Evolutionary conservation across 1,140 invertebrate species (phyloP), one percentile per base, ranked within the genome.

Genomic region (Diorhabda elongata): DNA sequence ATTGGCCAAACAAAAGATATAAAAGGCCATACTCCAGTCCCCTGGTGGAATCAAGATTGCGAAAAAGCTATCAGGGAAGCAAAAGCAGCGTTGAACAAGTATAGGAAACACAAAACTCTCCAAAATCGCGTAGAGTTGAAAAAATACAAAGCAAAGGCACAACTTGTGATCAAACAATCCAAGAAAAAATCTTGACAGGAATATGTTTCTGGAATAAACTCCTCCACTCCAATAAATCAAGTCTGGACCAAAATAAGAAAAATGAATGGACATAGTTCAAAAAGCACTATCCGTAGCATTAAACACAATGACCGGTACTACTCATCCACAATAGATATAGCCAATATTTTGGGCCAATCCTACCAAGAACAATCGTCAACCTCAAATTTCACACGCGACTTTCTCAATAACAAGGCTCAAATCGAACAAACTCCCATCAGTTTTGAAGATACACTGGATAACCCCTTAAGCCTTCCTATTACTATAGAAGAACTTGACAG

Each of bases 41-140:
- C 77, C 3, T 81, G 80, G 77, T 80, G 74, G 76, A 80, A 78
- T 52, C 58, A 72, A 47, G 70, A 78, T 43, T 81, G 79, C 66
- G 52, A 71, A 64, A 66, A 59, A 26, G 73, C 74, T 45, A n/a
- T 73, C 2, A 77, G 75, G 72, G 61, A 74, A 64, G 64, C 69
- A 6, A 80, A 76, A 73, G 72, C 74, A n/a, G 73, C 78, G 5
- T 65, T 76, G 42, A 73, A 74, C 59, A 66, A 68, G 47, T 79
- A 73, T 58, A 78, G 75, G 69, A 70, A 69, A 68, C 73, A 80
- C 61, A 74, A 72, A 63, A 79, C 68, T 61, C 58, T 47, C 44
- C 68, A 62, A 42, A 75, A 71, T 62, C 58, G 73, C 73, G 69
- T 77, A 52, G 73, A 76, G 62, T 76, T 61, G 8, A 79, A 74